Percentiles rank a stretch among this genome's conserved stretches.
Evolutionary conservation across 2,113 vertebrate genomes (phyloP).

Genomic region (Sorex fumeus): DNA sequence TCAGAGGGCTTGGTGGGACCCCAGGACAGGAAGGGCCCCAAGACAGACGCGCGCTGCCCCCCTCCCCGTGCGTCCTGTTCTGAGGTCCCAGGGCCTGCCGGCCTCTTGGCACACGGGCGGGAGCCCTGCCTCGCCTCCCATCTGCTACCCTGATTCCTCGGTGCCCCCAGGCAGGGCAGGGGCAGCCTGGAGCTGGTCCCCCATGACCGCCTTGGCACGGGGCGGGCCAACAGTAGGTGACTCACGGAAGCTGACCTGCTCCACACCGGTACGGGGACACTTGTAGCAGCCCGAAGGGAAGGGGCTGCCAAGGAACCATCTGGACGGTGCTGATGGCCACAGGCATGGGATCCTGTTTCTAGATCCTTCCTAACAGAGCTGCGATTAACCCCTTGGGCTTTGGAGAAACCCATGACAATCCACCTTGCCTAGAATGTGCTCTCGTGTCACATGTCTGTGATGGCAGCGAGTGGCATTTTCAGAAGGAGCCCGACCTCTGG

Average conservation of each 20-base stretch:
- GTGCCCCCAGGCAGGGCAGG: not conserved
- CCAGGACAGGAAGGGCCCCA: not conserved
- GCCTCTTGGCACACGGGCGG: not conserved
- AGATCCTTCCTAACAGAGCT: conserved; percentile 40
- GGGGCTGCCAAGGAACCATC: conserved; percentile 6
- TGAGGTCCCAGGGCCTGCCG: not conserved
- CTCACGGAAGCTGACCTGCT: conserved; percentile 10
- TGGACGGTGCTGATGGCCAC: not conserved
- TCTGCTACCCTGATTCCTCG: not conserved
- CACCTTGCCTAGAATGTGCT: no score
- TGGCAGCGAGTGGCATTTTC: not conserved
- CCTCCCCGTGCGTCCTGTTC: not conserved
- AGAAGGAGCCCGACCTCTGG: not conserved
- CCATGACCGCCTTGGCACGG: not conserved
- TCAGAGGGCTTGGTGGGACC: not conserved
- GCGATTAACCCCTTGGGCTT: conserved; percentile 39
- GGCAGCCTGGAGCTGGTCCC: not conserved
- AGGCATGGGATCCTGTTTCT: conserved; percentile 30
- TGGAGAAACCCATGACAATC: conserved; percentile 1
- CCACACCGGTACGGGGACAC: conserved; percentile 37
- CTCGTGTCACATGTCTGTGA: not conserved
- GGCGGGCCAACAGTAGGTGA: conserved; percentile 9
- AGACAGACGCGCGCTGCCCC: not conserved
- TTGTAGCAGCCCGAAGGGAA: conserved; percentile 5
- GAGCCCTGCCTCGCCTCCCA: conserved; percentile 34